A percentile compares a stretch with the other conserved stretches of the same genome.
Evolutionary conservation across 2,888 invertebrate species (phyloP).

Genomic region (Meliscaeva auricollis): DNA sequence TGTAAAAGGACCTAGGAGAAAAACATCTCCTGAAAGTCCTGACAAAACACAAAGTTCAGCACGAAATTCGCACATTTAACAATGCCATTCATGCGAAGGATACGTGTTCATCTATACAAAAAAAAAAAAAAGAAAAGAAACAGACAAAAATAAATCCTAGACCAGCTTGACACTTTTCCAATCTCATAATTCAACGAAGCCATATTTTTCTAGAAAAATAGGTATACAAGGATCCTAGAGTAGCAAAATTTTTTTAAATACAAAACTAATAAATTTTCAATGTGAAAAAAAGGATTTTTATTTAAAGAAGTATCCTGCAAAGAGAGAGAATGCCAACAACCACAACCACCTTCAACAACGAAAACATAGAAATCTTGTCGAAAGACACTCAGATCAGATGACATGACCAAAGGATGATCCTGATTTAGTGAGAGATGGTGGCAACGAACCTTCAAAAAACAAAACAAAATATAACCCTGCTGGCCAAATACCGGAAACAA

Average conservation of each 20-base stretch:
- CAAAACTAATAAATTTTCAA: constrained; percentile 56
- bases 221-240: not conserved
- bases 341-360: too few relatives aligned
- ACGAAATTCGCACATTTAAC: constrained; percentile 64
- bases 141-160: constrained; percentile 15
- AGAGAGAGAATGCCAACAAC: too few relatives aligned
- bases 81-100: constrained; percentile 65
- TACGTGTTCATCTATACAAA: constrained; percentile 53
- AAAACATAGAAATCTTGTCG: too few relatives aligned
- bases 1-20: not conserved
- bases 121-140: not conserved
- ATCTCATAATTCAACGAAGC: constrained; percentile 41
- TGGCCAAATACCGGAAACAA: constrained; percentile 37
- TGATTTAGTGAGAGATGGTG: not conserved
- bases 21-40: constrained; percentile 20
- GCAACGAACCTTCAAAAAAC: not conserved
- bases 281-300: constrained; percentile 9
- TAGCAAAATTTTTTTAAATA: constrained; percentile 36
- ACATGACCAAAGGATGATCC: constrained; percentile 24
- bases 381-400: too few relatives aligned
- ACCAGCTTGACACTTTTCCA: constrained; percentile 63
- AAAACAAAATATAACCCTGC: constrained; percentile 10
- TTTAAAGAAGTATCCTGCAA: not conserved
- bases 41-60: constrained; percentile 40
- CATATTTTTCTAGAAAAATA: constrained; percentile 30